Percentiles rank a stretch among this genome's conserved stretches.
Conservation (phyloP, 2,888 invertebrate species). For the Amphimallon solstitiale region DNA sequence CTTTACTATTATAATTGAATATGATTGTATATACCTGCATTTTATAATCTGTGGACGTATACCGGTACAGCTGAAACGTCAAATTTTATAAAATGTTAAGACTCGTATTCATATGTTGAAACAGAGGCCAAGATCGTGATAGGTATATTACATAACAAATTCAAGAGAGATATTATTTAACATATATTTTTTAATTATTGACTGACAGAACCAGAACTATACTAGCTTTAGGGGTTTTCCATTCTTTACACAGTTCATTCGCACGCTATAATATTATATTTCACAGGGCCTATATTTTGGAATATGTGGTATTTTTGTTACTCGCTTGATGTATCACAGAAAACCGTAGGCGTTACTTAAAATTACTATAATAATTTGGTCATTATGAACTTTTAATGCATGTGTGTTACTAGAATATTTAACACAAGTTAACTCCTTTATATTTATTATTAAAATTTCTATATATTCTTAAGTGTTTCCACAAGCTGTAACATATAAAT, state of each 20-base stretch:
- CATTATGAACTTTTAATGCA: not conserved
- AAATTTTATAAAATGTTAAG: slow-evolving; percentile 16
- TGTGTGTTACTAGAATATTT: too few relatives aligned
- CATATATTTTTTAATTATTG: slow-evolving; percentile 41
- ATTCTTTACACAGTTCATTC: slow-evolving; percentile 16
- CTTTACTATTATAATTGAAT: too few relatives aligned
- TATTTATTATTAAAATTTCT: too few relatives aligned
- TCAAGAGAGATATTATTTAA: slow-evolving; percentile 40
- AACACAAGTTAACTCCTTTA: too few relatives aligned
- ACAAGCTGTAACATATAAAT: too few relatives aligned
- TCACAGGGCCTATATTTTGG: not conserved
- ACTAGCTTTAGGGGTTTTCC: slow-evolving; percentile 16
- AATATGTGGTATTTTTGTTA: slow-evolving; percentile 14
- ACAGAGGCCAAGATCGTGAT: slow-evolving; percentile 43
- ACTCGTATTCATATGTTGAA: slow-evolving; percentile 29
- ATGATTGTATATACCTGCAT: not conserved
- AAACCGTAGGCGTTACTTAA: slow-evolving; percentile 23
- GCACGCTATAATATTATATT: slow-evolving; percentile 22
- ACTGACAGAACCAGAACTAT: slow-evolving; percentile 40
- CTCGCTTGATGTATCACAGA: not conserved
- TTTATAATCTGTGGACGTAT: not conserved
- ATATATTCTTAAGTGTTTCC: too few relatives aligned
- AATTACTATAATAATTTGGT: slow-evolving; percentile 24
- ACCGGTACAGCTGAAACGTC: not conserved
- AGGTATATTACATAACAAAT: slow-evolving; percentile 40